These are phyloP conservation scores for Hoplostethus mediterraneus DNA, from an alignment of 2,797 vertebrate genomes.

Conservation along the genomic window DNA sequence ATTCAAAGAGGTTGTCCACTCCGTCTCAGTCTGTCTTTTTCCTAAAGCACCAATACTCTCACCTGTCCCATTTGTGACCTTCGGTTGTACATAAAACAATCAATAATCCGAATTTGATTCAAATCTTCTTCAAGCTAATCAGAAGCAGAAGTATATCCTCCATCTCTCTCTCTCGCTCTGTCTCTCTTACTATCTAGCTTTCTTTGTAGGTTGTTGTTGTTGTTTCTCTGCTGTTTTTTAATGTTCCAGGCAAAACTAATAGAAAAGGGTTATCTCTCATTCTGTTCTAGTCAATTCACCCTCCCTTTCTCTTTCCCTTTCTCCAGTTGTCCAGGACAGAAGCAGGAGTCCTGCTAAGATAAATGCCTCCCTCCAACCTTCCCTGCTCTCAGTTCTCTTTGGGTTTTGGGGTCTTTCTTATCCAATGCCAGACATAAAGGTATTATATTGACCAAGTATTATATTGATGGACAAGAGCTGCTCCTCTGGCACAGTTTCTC, in stretches of 20 bases:
- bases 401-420: not conserved
- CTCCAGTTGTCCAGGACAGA: not conserved
- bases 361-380: not conserved
- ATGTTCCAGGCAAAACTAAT: too few relatives aligned
- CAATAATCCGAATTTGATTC: not conserved
- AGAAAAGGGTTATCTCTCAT: too few relatives aligned
- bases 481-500: not conserved
- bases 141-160: too few relatives aligned
- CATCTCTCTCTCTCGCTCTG: too few relatives aligned
- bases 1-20: not conserved
- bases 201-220: too few relatives aligned
- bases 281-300: too few relatives aligned
- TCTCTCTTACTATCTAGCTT: too few relatives aligned
- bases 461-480: not conserved
- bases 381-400: slow-evolving; percentile 4
- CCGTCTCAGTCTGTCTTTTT: too few relatives aligned
- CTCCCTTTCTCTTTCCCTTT: too few relatives aligned
- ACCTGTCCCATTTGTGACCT: not conserved
- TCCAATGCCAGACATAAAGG: slow-evolving; percentile 19
- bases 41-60: not conserved
- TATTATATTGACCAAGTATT: slow-evolving; percentile 2
- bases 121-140: not conserved
- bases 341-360: not conserved
- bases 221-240: too few relatives aligned
- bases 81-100: too few relatives aligned